These are phyloP conservation scores for Phrynocephalus guinanensis DNA, from an alignment of 2,797 vertebrate genomes.

Conservation along the genomic window DNA sequence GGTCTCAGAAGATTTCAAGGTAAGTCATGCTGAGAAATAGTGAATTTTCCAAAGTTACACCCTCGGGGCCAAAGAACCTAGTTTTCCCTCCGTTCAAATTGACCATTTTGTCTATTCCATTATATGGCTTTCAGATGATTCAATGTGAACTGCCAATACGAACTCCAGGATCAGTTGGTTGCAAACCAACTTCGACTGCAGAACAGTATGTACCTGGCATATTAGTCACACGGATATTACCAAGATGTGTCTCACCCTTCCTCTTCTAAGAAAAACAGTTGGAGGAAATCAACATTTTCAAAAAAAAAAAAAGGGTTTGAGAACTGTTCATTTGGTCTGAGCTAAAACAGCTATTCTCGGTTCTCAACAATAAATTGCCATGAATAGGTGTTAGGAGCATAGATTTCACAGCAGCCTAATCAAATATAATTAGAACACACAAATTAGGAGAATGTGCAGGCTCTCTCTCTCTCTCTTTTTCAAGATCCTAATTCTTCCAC, in stretches of 20 bases:
- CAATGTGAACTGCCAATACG: neutral
- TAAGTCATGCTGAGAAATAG: neutral
- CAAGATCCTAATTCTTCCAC: neutral
- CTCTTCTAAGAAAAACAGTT: slow-evolving; percentile 5
- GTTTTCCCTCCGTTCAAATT: neutral
- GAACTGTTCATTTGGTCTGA: neutral
- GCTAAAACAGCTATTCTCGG: neutral
- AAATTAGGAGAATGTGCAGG: neutral
- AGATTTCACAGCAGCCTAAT: neutral
- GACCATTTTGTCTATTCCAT: neutral
- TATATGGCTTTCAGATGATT: neutral
- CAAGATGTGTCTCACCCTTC: slow-evolving; percentile 13
- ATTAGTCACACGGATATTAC: neutral
- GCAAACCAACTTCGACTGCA: neutral
- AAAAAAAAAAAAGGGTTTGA: slow-evolving; percentile 5
- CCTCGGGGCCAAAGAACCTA: neutral
- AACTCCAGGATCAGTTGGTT: neutral
- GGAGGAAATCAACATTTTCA: neutral
- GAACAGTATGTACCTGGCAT: neutral
- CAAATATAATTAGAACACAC: neutral
- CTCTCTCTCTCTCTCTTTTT: neutral
- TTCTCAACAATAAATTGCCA: neutral
- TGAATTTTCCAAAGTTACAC: neutral
- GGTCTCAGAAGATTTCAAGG: neutral
- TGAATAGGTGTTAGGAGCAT: no score